phyloP scores from a whole-genome alignment of 2,797 vertebrate species.

The Phoxinus dragarum region DNA sequence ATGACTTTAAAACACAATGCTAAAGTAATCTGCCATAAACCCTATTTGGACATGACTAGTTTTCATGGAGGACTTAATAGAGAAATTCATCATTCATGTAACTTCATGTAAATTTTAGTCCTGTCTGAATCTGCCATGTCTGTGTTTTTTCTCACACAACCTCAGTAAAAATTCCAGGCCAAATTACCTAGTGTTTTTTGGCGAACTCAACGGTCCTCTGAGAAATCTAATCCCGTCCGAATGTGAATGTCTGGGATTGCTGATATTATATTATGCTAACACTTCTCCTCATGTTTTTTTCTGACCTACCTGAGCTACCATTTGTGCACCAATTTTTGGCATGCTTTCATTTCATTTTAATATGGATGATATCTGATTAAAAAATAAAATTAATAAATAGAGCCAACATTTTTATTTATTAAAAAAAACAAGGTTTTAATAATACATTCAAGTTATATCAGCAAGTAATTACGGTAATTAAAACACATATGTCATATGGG shows the following conservation, averaged over 20 bases:
- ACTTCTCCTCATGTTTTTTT: too few species aligned
- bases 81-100: neutral
- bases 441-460: too few species aligned
- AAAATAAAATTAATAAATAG: too few species aligned
- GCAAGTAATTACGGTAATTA: too few species aligned
- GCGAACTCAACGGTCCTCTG: neutral
- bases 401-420: too few species aligned
- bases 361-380: too few species aligned
- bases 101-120: neutral
- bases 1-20: neutral
- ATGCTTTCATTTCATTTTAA: too few species aligned
- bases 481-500: too few species aligned
- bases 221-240: neutral
- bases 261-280: too few species aligned
- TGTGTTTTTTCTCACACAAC: neutral
- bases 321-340: too few species aligned
- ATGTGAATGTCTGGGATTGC: neutral
- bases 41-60: neutral
- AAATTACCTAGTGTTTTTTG: neutral
- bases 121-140: neutral
- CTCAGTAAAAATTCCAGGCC: neutral
- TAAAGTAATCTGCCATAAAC: neutral
- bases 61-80: neutral
- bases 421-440: too few species aligned
- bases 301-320: too few species aligned